Percentiles rank a stretch among this genome's conserved stretches.
Evolutionary conservation across 2,888 invertebrate genomes (phyloP).

Genomic region (Metellina segmentata): DNA sequence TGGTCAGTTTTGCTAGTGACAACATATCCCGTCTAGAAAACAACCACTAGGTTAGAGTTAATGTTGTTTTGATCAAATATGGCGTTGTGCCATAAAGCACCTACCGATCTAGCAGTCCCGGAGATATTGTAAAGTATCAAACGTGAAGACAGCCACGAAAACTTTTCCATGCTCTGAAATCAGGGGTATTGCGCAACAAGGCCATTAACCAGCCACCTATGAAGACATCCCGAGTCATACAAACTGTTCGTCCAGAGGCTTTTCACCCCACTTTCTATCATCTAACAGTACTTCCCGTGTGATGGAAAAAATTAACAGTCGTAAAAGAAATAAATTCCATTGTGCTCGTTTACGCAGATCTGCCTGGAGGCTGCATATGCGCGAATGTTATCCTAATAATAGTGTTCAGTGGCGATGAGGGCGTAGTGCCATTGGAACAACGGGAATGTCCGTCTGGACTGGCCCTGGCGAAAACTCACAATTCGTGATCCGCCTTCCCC

Average conservation of each 20-base stretch:
- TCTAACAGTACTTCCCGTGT: constrained; percentile 14
- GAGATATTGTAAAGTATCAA: too few relatives aligned
- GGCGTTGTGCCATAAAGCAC: too few relatives aligned
- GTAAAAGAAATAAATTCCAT: constrained; percentile 15
- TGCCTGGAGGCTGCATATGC: not conserved
- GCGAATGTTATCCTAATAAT: constrained; percentile 54
- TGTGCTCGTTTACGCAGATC: constrained; percentile 15
- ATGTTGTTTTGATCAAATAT: too few relatives aligned
- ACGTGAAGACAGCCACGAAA: too few relatives aligned
- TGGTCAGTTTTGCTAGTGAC: too few relatives aligned
- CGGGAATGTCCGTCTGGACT: constrained; percentile 41
- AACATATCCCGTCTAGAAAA: too few relatives aligned
- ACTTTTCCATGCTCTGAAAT: too few relatives aligned
- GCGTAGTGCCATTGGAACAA: constrained; percentile 24
- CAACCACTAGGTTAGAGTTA: too few relatives aligned
- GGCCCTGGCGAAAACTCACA: constrained; percentile 20
- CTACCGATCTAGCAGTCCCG: too few relatives aligned
- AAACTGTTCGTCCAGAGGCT: constrained; percentile 7
- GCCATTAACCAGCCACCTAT: too few relatives aligned
- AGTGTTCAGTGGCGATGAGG: constrained; percentile 47
- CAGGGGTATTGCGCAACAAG: too few relatives aligned
- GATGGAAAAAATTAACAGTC: constrained; percentile 4
- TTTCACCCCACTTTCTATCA: constrained; percentile 52
- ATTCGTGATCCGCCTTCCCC: constrained; percentile 68
- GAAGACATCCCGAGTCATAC: not conserved